phyloP scores from a whole-genome alignment of 2,113 vertebrate genomes.

The Monarcha castaneiventris region DNA sequence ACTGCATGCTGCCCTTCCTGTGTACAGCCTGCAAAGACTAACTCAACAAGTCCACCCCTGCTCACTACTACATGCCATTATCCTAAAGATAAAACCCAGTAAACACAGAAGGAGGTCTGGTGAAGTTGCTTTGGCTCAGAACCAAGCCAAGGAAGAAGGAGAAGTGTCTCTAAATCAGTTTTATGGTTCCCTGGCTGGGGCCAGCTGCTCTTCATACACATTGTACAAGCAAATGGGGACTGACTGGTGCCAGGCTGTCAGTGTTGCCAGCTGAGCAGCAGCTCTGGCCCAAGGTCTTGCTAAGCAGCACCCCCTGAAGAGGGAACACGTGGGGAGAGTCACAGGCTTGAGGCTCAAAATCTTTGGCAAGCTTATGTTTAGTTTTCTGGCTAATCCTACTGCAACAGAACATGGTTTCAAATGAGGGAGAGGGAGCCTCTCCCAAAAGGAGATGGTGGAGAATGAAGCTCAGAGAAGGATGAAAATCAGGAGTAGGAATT shows the following conservation, averaged over 20 bases:
- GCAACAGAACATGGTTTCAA: background rate
- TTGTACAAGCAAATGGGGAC: background rate
- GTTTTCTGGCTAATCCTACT: background rate
- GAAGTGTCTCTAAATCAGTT: conserved; percentile 25
- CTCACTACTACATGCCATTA: background rate
- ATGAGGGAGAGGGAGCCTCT: background rate
- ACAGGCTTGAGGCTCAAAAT: background rate
- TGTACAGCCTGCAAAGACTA: background rate
- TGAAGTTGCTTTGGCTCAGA: background rate
- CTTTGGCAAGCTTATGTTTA: background rate
- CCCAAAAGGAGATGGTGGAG: background rate
- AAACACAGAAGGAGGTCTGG: background rate
- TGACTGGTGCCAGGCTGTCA: background rate
- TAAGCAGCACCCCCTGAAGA: background rate
- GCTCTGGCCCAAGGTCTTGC: background rate
- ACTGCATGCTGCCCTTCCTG: background rate
- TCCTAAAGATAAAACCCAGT: background rate
- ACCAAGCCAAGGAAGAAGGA: background rate
- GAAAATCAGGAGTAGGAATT: background rate
- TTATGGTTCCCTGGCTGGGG: background rate
- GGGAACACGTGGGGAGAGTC: background rate
- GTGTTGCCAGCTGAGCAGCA: background rate
- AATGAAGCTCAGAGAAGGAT: background rate
- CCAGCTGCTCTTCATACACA: background rate
- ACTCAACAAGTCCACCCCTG: background rate